Percentiles rank a stretch among this genome's conserved stretches.
Conservation (phyloP, 2,113 vertebrate species). For the Xenus cinereus region DNA sequence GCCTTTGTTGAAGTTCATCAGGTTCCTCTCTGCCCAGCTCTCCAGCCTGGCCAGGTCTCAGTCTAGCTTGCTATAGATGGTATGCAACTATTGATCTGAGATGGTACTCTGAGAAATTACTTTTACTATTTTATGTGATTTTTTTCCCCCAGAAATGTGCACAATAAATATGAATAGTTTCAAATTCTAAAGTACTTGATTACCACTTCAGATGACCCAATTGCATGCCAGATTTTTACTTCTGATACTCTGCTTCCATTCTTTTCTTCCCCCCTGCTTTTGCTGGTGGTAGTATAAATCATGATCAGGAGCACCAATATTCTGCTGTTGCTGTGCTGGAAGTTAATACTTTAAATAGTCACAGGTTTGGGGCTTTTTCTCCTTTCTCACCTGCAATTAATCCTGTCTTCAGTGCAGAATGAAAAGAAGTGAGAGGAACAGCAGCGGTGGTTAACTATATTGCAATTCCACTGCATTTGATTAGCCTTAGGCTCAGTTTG, state of each 20-base stretch:
- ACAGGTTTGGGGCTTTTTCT: background rate
- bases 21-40: too few species aligned
- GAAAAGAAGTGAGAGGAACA: constrained; percentile 13
- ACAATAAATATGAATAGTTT: background rate
- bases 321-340: background rate
- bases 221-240: background rate
- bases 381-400: constrained; percentile 19
- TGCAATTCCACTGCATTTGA: background rate
- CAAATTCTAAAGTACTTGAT: background rate
- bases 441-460: background rate
- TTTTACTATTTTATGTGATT: background rate
- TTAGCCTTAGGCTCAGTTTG: constrained; percentile 16
- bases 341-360: constrained; percentile 39
- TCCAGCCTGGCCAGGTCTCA: too few species aligned
- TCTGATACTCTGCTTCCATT: background rate
- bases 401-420: constrained; percentile 23
- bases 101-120: background rate
- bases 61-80: background rate
- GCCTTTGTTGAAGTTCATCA: too few species aligned
- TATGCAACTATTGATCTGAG: background rate
- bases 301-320: background rate
- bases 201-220: background rate
- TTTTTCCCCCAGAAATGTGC: background rate
- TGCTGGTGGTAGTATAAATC: background rate
- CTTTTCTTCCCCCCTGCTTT: background rate